Conservation (phyloP, 2,113 vertebrate species). For the Peromyscus californicus region DNA sequence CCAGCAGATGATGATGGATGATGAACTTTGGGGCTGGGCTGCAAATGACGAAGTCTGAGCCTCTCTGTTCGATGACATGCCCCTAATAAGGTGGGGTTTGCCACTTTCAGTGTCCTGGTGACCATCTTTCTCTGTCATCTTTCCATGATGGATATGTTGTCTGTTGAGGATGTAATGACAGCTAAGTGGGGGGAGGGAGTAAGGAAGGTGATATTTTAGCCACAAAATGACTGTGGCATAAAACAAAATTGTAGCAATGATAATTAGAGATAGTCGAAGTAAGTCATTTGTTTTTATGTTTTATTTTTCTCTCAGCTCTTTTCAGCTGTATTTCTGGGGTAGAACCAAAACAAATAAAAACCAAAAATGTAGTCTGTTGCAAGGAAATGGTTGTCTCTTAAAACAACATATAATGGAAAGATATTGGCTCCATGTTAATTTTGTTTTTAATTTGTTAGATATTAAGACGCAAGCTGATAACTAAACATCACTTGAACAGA, state of each 20-base stretch:
- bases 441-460: conserved; percentile 63
- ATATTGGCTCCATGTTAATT: neutral
- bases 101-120: neutral
- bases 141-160: neutral
- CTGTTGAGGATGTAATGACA: neutral
- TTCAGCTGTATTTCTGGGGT: neutral
- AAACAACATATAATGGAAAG: conserved; percentile 9
- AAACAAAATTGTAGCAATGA: neutral
- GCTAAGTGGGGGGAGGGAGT: neutral
- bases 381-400: conserved; percentile 11
- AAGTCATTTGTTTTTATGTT: conserved; percentile 3
- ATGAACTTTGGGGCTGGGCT: conserved; percentile 68
- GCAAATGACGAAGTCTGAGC: conserved; percentile 57
- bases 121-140: neutral
- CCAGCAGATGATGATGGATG: conserved; percentile 73
- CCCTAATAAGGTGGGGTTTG: neutral
- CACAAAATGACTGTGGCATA: neutral
- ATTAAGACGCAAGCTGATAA: conserved; percentile 64
- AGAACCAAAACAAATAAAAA: neutral
- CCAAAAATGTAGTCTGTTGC: neutral
- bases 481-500: conserved; percentile 16
- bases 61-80: conserved; percentile 39
- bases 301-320: conserved; percentile 39
- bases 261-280: conserved; percentile 17
- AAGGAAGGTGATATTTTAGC: neutral